Conservation (phyloP, 2,113 vertebrate species). For the Motacilla tschutschensis region DNA sequence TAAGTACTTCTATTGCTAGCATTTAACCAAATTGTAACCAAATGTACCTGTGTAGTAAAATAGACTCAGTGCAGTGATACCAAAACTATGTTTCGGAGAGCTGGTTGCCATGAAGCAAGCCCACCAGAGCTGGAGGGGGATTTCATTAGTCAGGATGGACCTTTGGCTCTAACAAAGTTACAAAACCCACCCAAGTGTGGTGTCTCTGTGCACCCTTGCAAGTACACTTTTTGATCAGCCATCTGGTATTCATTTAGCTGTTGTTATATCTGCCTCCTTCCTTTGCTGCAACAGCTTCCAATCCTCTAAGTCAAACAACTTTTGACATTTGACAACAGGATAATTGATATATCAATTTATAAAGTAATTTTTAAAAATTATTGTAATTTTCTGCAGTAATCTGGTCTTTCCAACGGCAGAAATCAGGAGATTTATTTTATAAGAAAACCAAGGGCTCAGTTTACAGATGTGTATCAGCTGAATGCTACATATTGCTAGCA, state of each 20-base stretch:
- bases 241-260: not conserved
- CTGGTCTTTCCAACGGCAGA: not conserved
- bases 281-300: conserved; percentile 15
- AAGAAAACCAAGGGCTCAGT: not conserved
- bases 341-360: conserved; percentile 16
- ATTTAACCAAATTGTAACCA: not conserved
- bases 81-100: not conserved
- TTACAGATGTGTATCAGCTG: not conserved
- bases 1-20: not conserved
- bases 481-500: not conserved
- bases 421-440: not conserved
- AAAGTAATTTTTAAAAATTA: not conserved
- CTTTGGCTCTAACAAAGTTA: not conserved
- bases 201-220: not conserved
- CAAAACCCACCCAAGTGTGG: not conserved
- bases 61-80: not conserved
- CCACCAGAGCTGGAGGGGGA: not conserved
- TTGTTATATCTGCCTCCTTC: not conserved
- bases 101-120: not conserved
- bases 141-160: not conserved
- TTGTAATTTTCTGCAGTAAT: not conserved
- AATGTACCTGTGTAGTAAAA: not conserved
- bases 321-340: not conserved
- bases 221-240: not conserved
- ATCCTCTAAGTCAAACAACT: not conserved